Base-by-base conservation (phyloP, 2,797 vertebrate genomes). In the Tiaroga cobitis region DNA sequence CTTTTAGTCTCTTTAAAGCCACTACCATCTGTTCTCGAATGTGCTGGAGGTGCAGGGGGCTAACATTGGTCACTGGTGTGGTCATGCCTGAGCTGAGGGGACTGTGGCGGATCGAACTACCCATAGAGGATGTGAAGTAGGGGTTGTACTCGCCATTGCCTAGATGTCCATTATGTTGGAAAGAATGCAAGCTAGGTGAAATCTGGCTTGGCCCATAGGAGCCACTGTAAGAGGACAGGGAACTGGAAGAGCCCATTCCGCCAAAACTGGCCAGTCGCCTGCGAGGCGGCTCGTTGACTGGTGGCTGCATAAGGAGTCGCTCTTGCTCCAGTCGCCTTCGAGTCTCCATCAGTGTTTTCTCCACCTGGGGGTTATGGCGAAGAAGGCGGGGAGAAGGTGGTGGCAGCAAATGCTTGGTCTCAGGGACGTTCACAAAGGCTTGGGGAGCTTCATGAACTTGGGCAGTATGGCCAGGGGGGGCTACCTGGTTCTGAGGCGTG, bases 261-360 rank as follows among this genome's bases (percentile, higher is more conserved):
- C 98, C 96, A 8, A 99, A 98, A 92, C 97, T 99, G 90, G 98
- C 97, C 26, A 99, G 95, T 4, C 98, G 95, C 3, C 97, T 96
- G 70, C 97, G 96, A n/a, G 97, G 96, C 74, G 93, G 92, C 67
- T 98, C 98, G 4, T 90, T 92, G 0, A 92, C 91, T 0, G 90
- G 90, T 5, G 95, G 94, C 90, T 98, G 97, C 96, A 97, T 95
- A 88, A 96, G 93, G 88, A 95, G 89, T 9, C 95, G 96, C 90
- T 99, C 98, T 93, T 99, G 97, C 80, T 99, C 98, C 0, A 99
- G 95, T 19, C 98, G 95, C 32, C 96, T 95, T 8, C 98, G 96
- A 0, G 98, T 99, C 94, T 99, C 98, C 97, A 99, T 99, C 72
- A 99, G 95, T 0, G 98, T 99, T 94, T 97, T 98, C 91, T 98